Percentiles rank a stretch among this genome's conserved stretches.
These are phyloP conservation scores for Brenthis daphne DNA, from an alignment of 2,888 invertebrate genomes.

Conservation along the genomic window DNA sequence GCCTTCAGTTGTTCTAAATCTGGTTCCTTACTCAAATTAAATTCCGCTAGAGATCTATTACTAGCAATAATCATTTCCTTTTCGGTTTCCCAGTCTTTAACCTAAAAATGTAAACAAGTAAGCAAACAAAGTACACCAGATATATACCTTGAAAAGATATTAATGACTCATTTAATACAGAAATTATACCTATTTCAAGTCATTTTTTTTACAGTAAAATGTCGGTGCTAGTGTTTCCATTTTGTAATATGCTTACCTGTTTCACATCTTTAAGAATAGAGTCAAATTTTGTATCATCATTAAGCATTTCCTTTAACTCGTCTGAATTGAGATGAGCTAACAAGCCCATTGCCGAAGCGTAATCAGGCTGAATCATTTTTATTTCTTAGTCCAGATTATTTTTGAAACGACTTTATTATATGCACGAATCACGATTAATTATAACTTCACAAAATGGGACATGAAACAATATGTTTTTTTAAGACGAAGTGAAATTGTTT, in stretches of 20 bases:
- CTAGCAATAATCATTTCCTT: conserved; percentile 93
- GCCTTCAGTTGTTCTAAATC: conserved; percentile 88
- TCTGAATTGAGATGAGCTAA: conserved; percentile 87
- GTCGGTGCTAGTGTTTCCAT: neutral
- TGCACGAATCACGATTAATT: neutral
- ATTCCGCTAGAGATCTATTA: conserved; percentile 95
- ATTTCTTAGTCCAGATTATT: conserved; percentile 34
- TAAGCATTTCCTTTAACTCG: conserved; percentile 92
- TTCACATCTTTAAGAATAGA: conserved; percentile 81
- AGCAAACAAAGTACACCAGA: neutral
- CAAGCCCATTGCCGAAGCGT: conserved; percentile 83
- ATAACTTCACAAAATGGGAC: neutral
- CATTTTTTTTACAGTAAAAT: neutral
- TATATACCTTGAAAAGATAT: neutral
- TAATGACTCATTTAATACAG: conserved; percentile 24
- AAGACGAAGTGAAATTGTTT: conserved; percentile 9
- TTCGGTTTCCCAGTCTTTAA: conserved; percentile 90
- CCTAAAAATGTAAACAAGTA: conserved; percentile 71
- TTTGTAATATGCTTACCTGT: conserved; percentile 64
- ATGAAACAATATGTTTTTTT: neutral
- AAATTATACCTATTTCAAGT: neutral
- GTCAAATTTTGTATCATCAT: conserved; percentile 92
- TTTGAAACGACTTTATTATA: neutral
- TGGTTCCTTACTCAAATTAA: conserved; percentile 93
- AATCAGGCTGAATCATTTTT: conserved; percentile 84